Evolutionary conservation across 2,113 vertebrate genomes (phyloP), one percentile per base, ranked within the genome.

Genomic region (Pseudorectes ferrugineus): DNA sequence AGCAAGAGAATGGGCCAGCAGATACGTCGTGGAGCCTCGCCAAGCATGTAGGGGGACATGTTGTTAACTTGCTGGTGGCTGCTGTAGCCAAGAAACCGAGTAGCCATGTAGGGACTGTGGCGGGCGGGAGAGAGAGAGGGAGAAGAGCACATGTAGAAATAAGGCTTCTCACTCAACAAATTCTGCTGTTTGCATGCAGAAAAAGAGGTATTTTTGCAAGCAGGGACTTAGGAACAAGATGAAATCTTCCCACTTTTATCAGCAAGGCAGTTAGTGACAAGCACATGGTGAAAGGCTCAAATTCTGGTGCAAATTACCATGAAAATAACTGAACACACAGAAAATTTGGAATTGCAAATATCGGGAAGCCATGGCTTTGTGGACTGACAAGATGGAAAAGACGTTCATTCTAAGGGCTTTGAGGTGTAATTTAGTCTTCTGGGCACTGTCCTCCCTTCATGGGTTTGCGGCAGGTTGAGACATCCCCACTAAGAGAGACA

Each of bases 61-160:
- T 96, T 97, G 95, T 95, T 96, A 96, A 97, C 93, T 95, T 96
- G 95, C 92, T 97, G 93, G 93, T 97, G 94, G 95, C 93, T 97
- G 93, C 95, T 93, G 95, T 80, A 96, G 95, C 94, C 94, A 96
- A 96, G 95, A 96, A 94, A 97, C 59, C 1, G 75, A 97, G 93
- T 96, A 96, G 96, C 93, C 95, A 94, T 95, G 96, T 96, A 96
- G 89, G 94, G 93, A 94, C 93, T 96, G 85, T 33, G 74, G 89
- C 85, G 46, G 95, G 92, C 66, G 81, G 77, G 95, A 88, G 95
- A 59, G 94, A 82, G 94, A 82, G 93, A 49, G 65, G 22, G 81
- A n/a, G 71, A 74, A 51, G 90, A 73, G 91, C 93, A 80, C 93
- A 96, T 95, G 95, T 93, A 96, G 96, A 96, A 95, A 95, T 94